Conservation (phyloP, 2,113 vertebrate genomes). For the Trichechus manatus region DNA sequence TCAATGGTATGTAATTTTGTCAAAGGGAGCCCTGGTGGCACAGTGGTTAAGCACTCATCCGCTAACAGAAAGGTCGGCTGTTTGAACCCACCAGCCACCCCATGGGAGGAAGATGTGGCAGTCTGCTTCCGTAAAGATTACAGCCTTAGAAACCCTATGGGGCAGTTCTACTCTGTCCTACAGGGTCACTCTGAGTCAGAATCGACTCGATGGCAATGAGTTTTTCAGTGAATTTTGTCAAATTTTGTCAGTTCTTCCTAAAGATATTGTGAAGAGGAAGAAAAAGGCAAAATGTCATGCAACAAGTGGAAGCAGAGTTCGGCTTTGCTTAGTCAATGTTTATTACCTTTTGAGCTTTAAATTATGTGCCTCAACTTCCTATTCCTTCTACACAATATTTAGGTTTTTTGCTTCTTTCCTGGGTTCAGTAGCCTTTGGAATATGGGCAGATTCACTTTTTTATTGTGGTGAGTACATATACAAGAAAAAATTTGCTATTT, state of each 20-base stretch:
- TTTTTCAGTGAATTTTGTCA: neutral
- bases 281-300: neutral
- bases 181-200: no score
- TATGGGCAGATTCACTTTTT: neutral
- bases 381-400: neutral
- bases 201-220: no score
- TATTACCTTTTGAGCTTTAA: neutral
- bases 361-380: neutral
- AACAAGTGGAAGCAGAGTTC: neutral
- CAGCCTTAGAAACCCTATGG: no score
- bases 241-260: neutral
- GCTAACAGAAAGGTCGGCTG: no score
- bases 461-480: no score
- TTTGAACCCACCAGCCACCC: no score
- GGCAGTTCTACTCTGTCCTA: no score
- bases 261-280: neutral
- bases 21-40: neutral
- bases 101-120: no score
- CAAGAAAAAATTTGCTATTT: no score
- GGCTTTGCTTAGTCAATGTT: conserved; percentile 5
- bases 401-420: neutral
- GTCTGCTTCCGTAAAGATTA: no score
- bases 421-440: neutral
- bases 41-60: no score
- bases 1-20: neutral